A percentile compares a stretch with the other conserved stretches of the same genome.
Evolutionary conservation across 2,888 invertebrate species (phyloP).

Genomic region (Rotaria sp.): DNA sequence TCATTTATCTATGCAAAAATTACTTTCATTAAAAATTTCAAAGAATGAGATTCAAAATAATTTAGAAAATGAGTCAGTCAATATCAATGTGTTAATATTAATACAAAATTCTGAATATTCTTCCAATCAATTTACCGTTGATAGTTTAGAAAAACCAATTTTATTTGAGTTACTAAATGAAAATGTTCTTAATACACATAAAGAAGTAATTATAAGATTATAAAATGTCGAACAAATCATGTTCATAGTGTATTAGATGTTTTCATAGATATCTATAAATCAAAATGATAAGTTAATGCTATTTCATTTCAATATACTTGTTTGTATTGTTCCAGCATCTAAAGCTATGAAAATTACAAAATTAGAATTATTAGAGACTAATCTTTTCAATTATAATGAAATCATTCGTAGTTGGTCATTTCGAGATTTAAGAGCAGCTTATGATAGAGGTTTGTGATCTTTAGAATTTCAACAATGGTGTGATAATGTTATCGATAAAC

Average conservation of each 20-base stretch:
- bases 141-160: background rate
- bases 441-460: background rate
- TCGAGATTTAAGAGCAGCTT: background rate
- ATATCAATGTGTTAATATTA: background rate
- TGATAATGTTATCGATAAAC: background rate
- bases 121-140: background rate
- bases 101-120: background rate
- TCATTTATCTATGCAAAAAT: background rate
- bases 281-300: no score
- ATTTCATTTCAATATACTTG: no score
- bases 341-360: no score
- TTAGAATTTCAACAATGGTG: background rate
- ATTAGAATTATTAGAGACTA: no score
- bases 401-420: conserved; percentile 4
- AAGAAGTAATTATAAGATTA: background rate
- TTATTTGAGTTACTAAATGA: background rate
- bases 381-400: background rate
- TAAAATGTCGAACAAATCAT: background rate
- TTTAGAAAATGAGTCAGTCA: background rate
- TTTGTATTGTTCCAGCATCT: no score
- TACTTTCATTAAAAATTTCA: background rate
- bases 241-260: background rate
- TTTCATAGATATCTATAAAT: background rate
- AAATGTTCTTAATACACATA: background rate
- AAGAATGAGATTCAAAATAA: no score